Conservation (phyloP, 23 tunicate species). For the Diplosoma virens region DNA sequence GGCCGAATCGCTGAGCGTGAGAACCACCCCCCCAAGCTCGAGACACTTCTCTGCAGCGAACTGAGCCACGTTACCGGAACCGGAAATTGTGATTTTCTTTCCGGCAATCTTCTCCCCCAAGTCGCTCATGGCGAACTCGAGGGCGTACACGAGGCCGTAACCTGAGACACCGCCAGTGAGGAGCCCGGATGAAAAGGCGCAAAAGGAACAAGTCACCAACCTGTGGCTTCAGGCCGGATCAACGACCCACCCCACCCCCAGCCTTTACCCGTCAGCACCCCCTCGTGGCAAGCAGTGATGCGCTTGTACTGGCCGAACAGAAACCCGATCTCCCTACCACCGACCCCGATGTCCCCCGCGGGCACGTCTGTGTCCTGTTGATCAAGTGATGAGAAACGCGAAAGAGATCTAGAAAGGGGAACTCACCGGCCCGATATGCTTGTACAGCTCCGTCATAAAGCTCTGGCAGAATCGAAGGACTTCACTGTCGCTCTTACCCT, state of each 20-base stretch:
- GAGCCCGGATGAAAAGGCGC: background rate
- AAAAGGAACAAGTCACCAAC: conserved; percentile 37
- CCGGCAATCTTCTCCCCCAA: conserved; percentile 53
- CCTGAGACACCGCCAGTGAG: conserved; percentile 32
- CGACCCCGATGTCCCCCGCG: conserved; percentile 99
- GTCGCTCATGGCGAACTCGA: conserved; percentile 82
- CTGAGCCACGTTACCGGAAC: conserved; percentile 98
- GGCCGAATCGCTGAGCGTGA: conserved; percentile 93
- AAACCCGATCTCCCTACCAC: conserved; percentile 97
- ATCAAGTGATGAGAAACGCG: too few species aligned
- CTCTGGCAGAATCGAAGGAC: conserved; percentile 94
- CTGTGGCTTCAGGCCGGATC: conserved; percentile 99
- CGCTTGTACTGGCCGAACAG: conserved; percentile 99
- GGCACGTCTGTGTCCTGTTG: conserved; percentile 98
- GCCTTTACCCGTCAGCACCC: conserved; percentile 98
- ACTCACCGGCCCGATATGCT: conserved; percentile 98
- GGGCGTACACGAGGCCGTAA: conserved; percentile 94
- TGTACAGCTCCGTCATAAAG: conserved; percentile 95
- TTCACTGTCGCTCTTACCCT: conserved; percentile 96
- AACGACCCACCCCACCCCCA: conserved; percentile 99
- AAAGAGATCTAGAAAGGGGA: too few species aligned
- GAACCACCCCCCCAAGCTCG: conserved; percentile 90
- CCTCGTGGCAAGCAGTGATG: conserved; percentile 88
- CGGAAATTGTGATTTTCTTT: conserved; percentile 89
- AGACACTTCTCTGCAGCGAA: conserved; percentile 96